Evolutionary conservation across 2,113 vertebrate genomes (phyloP), one percentile per base, ranked within the genome.

Genomic region (Myocastor coypus): DNA sequence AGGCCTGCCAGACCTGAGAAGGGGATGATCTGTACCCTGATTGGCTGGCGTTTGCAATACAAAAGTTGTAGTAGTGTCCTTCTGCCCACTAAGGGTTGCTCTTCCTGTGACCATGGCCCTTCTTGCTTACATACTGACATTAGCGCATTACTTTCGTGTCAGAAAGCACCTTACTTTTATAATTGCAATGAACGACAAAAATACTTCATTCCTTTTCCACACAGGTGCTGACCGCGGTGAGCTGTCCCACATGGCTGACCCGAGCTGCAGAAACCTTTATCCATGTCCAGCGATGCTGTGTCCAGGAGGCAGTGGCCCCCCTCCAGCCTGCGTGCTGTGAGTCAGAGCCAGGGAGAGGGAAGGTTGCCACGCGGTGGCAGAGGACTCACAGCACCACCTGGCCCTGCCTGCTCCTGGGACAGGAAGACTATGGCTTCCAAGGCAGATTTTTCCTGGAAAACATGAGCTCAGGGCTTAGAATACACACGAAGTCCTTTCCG

Each of bases 211-310:
- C 24, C 77, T 92, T 90, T 97, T 92, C 94, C 83, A 57, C 42
- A 77, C 66, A 97, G 78, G 81, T 96, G 57, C 50, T 94, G 69
- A 93, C 92, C 97, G 82, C 93, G 94, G 20, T 89, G 34, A 92
- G 94, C 95, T 96, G 37, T 96, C 85, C 94, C 85, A 42, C 63
- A 83, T 92, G 94, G 87, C 93, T 94, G 94, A 90, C 93, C 93
- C 63, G 94, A 86, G 71, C 26, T 81, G 46, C 94, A 94, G 92
- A 96, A 97, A 97, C 9, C 42, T 66, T 96, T 50, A 88, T 14
- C 86, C 59, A 64, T 55, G 13, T 37, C 52, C 73, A 87, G 42
- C 1, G 89, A 84, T 85, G 93, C 94, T 93, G 69, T 87, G 50
- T 91, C 64, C 84, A 32, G 30, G 90, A 92, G 28, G 50, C 30